phyloP scores from a whole-genome alignment of 1,140 invertebrate genomes.

The Drosophila navojoa region DNA sequence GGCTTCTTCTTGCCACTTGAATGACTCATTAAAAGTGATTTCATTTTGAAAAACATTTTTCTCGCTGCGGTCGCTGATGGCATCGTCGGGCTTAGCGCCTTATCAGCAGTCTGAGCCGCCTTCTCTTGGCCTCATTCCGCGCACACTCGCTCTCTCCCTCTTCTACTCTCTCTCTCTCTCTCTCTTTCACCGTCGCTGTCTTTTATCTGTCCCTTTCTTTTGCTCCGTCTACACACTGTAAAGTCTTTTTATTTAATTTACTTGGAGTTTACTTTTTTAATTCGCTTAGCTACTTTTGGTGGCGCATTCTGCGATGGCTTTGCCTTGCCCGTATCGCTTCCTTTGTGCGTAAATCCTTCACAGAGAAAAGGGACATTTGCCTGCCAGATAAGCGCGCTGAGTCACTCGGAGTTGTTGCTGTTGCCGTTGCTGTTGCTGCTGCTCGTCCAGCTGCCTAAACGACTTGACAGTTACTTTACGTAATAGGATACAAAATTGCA shows the following conservation, averaged over 20 bases:
- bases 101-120: slow-evolving; percentile 61
- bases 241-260: slow-evolving; percentile 69
- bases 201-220: background rate
- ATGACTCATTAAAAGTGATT: slow-evolving; percentile 82
- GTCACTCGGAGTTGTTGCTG: slow-evolving; percentile 47
- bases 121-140: slow-evolving; percentile 10
- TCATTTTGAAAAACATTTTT: slow-evolving; percentile 80
- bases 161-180: background rate
- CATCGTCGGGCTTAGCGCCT: slow-evolving; percentile 72
- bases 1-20: slow-evolving; percentile 74
- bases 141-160: background rate
- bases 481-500: slow-evolving; percentile 80
- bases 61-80: slow-evolving; percentile 62
- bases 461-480: slow-evolving; percentile 68
- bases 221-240: background rate
- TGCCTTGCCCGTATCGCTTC: slow-evolving; percentile 41
- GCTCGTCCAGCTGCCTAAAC: slow-evolving; percentile 48
- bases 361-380: slow-evolving; percentile 62
- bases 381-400: slow-evolving; percentile 63
- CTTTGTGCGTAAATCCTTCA: slow-evolving; percentile 74
- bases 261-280: slow-evolving; percentile 80
- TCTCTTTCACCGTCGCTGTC: slow-evolving; percentile 16
- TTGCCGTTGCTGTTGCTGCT: slow-evolving; percentile 34
- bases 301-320: slow-evolving; percentile 18
- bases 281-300: slow-evolving; percentile 78